Evolutionary conservation across 2,113 vertebrate genomes (phyloP), one percentile per base, ranked within the genome.

Genomic region (Salvelinus alpinus): DNA sequence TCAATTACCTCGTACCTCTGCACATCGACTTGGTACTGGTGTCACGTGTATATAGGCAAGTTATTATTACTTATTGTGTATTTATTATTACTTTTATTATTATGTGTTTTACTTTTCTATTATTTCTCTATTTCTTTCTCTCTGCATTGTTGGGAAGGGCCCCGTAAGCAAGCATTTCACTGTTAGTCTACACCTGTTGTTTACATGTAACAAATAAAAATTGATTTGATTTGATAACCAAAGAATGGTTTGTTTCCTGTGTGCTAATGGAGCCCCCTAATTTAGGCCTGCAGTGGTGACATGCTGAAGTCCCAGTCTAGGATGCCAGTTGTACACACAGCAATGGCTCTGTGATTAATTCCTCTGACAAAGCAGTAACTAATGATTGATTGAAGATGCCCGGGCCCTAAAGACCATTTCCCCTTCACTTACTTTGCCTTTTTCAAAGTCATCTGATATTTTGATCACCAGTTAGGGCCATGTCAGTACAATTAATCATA

Each of bases 381-480:
- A 90, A 87, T 93, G 92, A 93, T 92, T 84, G 88, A 93, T 92
- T 87, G 91, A 90, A 88, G 89, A 93, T 89, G 87, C 90, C 79
- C 78, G 78, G 80, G 85, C 88, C 89, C 86, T 88, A 90, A 91
- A 92, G 87, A 91, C 89, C 87, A 85, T 93, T 93, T 93, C 92
- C 90, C 91, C 91, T 91, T 91, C 90, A 90, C 92, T 93, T 92
- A 83, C 90, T 92, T 89, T 81, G 83, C 88, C 90, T 92, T 90
- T 91, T 89, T 88, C 84, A 80, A 90, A 88, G 87, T 86, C 83
- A 81, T 88, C 88, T 91, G 90, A 93, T 93, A 92, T 92, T 93
- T 91, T 90, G 91, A 92, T 92, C 90, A 87, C 82, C 82, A 85
- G 84, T 85, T 78, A 89, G 84, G 84, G 87, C 86, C 83, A 85